Evolutionary conservation across 2,113 vertebrate species (phyloP).

Genomic region (Lucifuga dentata): DNA sequence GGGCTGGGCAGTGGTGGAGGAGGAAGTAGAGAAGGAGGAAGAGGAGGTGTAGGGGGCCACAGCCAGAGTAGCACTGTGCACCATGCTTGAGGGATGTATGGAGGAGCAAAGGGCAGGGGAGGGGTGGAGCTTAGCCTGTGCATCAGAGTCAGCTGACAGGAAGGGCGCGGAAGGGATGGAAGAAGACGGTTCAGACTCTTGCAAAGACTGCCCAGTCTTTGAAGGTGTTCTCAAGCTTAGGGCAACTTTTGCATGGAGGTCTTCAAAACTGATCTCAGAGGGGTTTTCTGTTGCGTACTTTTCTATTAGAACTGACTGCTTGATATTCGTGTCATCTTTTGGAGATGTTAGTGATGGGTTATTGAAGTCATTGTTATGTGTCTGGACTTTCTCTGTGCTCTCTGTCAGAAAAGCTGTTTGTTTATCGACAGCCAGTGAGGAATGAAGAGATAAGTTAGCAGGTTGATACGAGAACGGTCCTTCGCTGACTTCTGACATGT

Average conservation of each 20-base stretch:
- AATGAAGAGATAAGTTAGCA: slow-evolving; percentile 43
- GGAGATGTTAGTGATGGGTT: neutral
- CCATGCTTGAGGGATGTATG: slow-evolving; percentile 59
- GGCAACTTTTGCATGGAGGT: slow-evolving; percentile 78
- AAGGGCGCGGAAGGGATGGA: slow-evolving; percentile 72
- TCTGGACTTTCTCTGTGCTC: neutral
- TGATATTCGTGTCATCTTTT: neutral
- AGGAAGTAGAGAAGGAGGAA: slow-evolving; percentile 72
- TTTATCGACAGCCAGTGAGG: slow-evolving; percentile 26
- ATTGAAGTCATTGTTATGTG: neutral
- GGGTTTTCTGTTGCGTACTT: slow-evolving; percentile 17
- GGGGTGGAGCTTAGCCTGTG: slow-evolving; percentile 45
- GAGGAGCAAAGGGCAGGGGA: slow-evolving; percentile 70
- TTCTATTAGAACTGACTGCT: slow-evolving; percentile 2
- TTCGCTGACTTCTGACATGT: slow-evolving; percentile 53
- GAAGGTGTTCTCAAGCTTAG: slow-evolving; percentile 63
- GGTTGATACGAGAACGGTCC: slow-evolving; percentile 63
- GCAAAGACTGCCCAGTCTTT: slow-evolving; percentile 73
- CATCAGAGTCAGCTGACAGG: slow-evolving; percentile 60
- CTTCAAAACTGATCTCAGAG: slow-evolving; percentile 71
- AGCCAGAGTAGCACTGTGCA: slow-evolving; percentile 66
- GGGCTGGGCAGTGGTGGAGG: slow-evolving; percentile 76
- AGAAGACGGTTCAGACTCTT: slow-evolving; percentile 75
- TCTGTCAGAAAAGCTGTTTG: slow-evolving; percentile 19
- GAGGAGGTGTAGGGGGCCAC: slow-evolving; percentile 78